These are phyloP conservation scores for Cliona cf. orientalis DNA, from an alignment of 37 sponge, comb jelly and placozoan species.

Conservation along the genomic window DNA sequence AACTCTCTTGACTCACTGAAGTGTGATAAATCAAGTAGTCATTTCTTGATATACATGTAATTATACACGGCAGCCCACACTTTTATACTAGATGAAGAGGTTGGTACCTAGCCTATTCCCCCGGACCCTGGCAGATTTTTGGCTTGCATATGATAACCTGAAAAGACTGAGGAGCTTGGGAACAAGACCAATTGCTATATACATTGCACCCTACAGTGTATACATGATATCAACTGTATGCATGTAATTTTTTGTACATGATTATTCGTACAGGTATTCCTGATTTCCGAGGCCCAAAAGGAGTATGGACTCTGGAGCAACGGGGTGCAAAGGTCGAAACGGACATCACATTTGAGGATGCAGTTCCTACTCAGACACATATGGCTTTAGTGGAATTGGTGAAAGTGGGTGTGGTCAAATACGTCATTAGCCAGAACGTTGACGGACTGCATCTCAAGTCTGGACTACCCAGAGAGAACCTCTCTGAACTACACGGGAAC, in stretches of 20 bases:
- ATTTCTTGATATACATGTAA: too few species aligned
- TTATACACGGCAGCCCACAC: too few species aligned
- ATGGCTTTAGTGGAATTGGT: slow-evolving; percentile 69
- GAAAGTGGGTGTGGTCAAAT: slow-evolving; percentile 57
- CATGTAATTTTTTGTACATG: neutral
- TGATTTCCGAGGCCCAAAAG: slow-evolving; percentile 98
- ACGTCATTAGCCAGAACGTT: slow-evolving; percentile 97
- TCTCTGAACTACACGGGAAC: slow-evolving; percentile 96
- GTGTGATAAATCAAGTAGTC: too few species aligned
- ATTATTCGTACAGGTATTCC: slow-evolving; percentile 74
- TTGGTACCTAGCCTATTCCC: too few species aligned
- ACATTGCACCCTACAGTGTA: too few species aligned
- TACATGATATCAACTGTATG: too few species aligned
- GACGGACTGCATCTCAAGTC: slow-evolving; percentile 96
- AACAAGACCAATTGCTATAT: too few species aligned
- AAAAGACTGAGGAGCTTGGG: too few species aligned
- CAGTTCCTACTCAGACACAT: slow-evolving; percentile 95
- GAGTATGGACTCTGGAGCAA: slow-evolving; percentile 98
- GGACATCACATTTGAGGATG: slow-evolving; percentile 77
- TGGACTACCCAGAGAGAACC: slow-evolving; percentile 68
- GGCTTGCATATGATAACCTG: too few species aligned
- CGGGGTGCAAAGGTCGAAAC: slow-evolving; percentile 73
- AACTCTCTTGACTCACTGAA: too few species aligned
- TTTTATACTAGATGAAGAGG: too few species aligned
- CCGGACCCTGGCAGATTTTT: too few species aligned